Evolutionary conservation across 2,113 vertebrate genomes (phyloP).

Genomic region (Chinchilla lanigera): DNA sequence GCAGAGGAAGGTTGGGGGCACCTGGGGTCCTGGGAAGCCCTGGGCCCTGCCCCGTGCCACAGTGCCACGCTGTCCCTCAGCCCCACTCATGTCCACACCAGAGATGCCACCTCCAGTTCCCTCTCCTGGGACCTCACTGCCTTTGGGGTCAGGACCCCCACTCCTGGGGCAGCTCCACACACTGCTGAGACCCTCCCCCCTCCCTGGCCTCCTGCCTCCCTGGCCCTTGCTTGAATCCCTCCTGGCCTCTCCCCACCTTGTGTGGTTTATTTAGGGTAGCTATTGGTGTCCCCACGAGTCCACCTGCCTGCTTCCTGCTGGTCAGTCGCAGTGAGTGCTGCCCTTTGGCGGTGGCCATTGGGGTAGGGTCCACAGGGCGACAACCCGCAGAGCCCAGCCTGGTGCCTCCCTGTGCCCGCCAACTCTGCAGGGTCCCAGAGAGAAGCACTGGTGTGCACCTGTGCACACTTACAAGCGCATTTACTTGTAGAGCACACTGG

Average conservation of each 20-base stretch:
- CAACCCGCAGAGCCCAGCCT: not conserved
- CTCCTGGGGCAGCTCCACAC: not conserved
- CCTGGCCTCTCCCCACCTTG: not conserved
- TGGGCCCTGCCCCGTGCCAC: not conserved
- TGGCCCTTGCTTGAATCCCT: not conserved
- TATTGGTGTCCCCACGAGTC: not conserved
- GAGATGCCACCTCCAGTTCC: rapidly evolving
- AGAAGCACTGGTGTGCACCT: not conserved
- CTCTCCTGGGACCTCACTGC: not conserved
- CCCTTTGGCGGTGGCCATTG: not conserved
- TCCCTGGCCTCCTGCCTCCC: not conserved
- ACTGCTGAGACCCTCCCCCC: too few species aligned
- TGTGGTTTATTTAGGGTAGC: not conserved
- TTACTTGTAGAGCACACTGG: not conserved
- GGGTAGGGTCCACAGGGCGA: not conserved
- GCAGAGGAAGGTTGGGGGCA: not conserved
- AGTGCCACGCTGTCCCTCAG: not conserved
- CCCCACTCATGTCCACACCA: not conserved
- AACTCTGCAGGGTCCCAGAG: not conserved
- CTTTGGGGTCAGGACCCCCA: not conserved
- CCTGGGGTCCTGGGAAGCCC: not conserved
- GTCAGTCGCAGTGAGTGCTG: too few species aligned
- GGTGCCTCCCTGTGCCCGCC: not conserved
- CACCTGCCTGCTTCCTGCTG: not conserved
- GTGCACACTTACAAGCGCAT: rapidly evolving